These are phyloP conservation scores for Zonitis immaculata DNA, from an alignment of 2,888 invertebrate genomes.

Conservation along the genomic window DNA sequence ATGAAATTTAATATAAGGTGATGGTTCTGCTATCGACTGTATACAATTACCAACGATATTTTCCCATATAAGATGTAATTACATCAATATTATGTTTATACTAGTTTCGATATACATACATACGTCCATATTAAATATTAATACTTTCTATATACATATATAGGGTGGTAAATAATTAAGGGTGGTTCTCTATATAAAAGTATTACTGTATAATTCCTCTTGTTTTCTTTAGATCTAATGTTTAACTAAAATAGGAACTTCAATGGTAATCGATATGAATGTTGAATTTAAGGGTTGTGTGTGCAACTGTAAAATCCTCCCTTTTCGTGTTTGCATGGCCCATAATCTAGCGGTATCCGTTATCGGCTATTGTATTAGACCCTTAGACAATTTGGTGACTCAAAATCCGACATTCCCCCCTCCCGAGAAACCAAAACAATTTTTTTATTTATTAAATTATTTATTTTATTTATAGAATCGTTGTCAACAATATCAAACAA, in stretches of 20 bases:
- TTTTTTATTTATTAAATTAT: neutral
- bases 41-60: neutral
- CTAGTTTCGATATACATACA: neutral
- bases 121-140: neutral
- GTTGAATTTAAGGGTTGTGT: conserved; percentile 7
- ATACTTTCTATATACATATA: neutral
- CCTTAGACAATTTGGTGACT: conserved; percentile 14
- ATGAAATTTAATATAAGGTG: conserved; percentile 1
- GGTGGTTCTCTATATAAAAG: no score
- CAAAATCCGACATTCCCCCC: no score
- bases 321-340: conserved; percentile 31
- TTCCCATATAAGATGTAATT: neutral
- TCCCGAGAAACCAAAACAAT: no score
- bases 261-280: conserved; percentile 14
- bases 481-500: conserved; percentile 66
- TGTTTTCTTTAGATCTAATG: neutral
- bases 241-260: conserved; percentile 4
- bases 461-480: conserved; percentile 53
- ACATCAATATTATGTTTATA: neutral
- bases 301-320: conserved; percentile 28
- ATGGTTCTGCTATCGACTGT: neutral
- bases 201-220: conserved; percentile 12
- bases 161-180: neutral
- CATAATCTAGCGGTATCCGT: conserved; percentile 25
- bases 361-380: conserved; percentile 20